Percentiles rank a stretch among this genome's conserved stretches.
phyloP scores from a whole-genome alignment of 2,888 invertebrate genomes.

The Bursaphelenchus okinawaensis region DNA sequence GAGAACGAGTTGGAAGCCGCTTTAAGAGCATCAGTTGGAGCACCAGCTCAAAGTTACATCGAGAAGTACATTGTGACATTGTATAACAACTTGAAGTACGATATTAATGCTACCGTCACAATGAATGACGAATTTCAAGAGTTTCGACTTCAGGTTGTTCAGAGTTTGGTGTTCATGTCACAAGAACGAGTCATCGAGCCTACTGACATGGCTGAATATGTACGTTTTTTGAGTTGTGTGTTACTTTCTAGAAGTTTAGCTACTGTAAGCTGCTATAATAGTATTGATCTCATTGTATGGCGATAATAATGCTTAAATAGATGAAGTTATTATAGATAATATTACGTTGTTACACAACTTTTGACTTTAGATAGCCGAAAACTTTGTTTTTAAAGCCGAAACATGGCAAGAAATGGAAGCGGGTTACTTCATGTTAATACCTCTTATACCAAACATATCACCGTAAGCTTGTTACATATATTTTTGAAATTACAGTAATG shows the following conservation, averaged over 20 bases:
- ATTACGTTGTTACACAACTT: not conserved
- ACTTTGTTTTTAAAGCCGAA: not conserved
- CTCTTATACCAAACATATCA: not conserved
- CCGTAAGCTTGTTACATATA: no score
- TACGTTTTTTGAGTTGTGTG: not conserved
- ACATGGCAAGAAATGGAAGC: slow-evolving; percentile 10
- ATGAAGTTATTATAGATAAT: no score
- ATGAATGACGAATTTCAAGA: not conserved
- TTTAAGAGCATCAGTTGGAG: not conserved
- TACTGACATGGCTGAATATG: not conserved
- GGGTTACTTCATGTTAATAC: slow-evolving; percentile 4
- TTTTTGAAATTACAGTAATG: no score
- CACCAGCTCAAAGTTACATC: not conserved
- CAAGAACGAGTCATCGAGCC: not conserved
- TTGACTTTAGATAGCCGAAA: slow-evolving; percentile 7
- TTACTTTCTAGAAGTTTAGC: no score
- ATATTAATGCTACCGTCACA: not conserved
- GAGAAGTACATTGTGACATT: slow-evolving; percentile 6
- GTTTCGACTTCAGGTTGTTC: not conserved
- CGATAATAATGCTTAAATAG: no score
- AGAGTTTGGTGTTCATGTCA: not conserved
- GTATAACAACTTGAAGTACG: slow-evolving; percentile 1
- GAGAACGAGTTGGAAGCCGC: not conserved
- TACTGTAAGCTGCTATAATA: no score
- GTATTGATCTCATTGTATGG: no score